phyloP scores from a whole-genome alignment of 2,888 invertebrate species.

The Lamproptera curius region DNA sequence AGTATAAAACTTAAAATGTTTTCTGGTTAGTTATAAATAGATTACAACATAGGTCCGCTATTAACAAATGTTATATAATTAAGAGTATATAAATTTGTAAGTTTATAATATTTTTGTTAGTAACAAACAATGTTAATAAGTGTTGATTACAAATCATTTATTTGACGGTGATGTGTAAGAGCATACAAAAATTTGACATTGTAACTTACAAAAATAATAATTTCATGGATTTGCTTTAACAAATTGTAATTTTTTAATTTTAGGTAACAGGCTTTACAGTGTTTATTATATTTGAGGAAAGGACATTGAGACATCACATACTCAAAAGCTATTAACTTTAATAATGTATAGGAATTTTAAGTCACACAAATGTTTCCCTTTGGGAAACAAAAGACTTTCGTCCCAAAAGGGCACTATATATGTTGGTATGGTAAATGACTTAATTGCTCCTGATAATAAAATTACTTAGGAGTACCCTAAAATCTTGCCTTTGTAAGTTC shows the following conservation, averaged over 20 bases:
- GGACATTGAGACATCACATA: neutral
- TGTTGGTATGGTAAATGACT: too few relatives aligned
- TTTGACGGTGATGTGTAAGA: neutral
- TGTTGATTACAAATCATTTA: too few relatives aligned
- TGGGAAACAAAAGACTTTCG: too few relatives aligned
- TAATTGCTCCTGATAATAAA: too few relatives aligned
- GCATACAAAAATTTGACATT: neutral
- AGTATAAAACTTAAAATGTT: neutral
- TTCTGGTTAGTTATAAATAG: neutral
- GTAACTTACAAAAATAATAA: constrained; percentile 1
- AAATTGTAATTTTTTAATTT: neutral
- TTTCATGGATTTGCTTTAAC: neutral
- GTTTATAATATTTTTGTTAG: neutral
- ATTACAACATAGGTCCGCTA: neutral
- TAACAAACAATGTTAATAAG: neutral
- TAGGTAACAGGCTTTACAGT: too few relatives aligned
- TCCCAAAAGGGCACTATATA: too few relatives aligned
- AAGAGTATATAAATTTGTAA: neutral
- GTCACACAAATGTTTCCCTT: too few relatives aligned
- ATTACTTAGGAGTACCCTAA: too few relatives aligned
- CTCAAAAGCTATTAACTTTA: too few relatives aligned
- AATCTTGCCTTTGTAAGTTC: constrained; percentile 12
- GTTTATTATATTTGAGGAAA: neutral
- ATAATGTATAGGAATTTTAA: too few relatives aligned
- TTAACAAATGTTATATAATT: too few relatives aligned